Base-by-base conservation (phyloP, 2,888 invertebrate species). In the Linnaemya vulpina region DNA sequence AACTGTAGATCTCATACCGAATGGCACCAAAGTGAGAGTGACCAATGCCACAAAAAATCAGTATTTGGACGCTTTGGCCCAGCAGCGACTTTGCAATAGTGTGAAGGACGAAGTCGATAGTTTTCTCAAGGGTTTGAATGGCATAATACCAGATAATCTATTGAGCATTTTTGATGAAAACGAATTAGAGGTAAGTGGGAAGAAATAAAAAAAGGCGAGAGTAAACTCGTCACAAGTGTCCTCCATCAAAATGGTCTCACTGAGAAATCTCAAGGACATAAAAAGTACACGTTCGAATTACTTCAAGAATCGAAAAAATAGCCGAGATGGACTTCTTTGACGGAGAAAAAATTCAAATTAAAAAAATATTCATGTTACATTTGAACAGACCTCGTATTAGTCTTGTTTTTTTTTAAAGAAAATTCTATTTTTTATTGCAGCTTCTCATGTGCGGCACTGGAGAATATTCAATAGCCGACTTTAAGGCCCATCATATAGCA, bases 81-180 rank as follows among this genome's bases (percentile, higher is more conserved):
- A 98, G 93, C 97, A 97, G 93, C 94, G 97, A 88, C 94, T 98
- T 86, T 96, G 97, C 71, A 96, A 95, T 87, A 95, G 95, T 87
- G 96, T 97, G 87, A 95, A 96, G 86, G 95, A 95, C 75, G 98
- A 98, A 93, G 94, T 97, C 63, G 97, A 96, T 90, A 95, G 96
- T 87, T 98, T 98, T 93, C 94, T 98, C 65, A 96, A 97, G 89
- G 98, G 98, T 0, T 94, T 98, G 73, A 96, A 97, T 92, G 96
- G 97, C 91, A 95, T 98, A 55, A 97, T 98, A 90, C 98, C 98
- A 5, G 97, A 97, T 93, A 97, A 97, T 93, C 94, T 98, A 88
- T 94, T 98, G 86, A 97, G 97, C 90, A 98, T 98, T 91, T 98
- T 98, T 93, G 98, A 98, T 93, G 98, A 98, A 93, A 97, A 98